These are phyloP conservation scores for Macrobrachium rosenbergii DNA, from an alignment of 1,140 invertebrate genomes.

Conservation along the genomic window DNA sequence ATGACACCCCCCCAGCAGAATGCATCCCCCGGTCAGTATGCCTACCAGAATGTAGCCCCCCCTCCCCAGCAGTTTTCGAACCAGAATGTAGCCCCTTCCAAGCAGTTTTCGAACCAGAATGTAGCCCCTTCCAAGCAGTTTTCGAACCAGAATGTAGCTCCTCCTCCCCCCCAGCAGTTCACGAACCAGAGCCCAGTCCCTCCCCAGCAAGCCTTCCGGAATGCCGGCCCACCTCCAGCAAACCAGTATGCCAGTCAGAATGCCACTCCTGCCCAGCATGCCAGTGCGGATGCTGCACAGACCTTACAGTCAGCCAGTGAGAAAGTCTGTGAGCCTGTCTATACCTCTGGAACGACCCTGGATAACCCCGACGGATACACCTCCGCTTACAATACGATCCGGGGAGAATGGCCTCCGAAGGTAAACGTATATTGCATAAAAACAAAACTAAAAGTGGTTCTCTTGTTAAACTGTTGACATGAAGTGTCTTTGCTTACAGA, in stretches of 20 bases:
- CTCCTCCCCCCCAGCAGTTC: neutral
- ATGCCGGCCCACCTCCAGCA: neutral
- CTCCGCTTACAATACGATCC: constrained; percentile 28
- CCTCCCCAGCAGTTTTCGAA: constrained; percentile 10
- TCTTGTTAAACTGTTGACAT: too few relatives aligned
- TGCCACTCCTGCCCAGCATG: neutral
- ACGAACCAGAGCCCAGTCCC: neutral
- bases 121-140: constrained; percentile 3
- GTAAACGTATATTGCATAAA: constrained; percentile 1
- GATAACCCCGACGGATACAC: constrained; percentile 31
- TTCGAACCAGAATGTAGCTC: neutral
- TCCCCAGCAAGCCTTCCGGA: neutral
- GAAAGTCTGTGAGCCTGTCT: neutral
- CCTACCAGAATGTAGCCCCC: constrained; percentile 13
- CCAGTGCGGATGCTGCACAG: neutral
- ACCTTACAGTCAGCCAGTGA: neutral
- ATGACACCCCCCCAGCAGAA: neutral
- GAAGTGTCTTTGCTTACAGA: too few relatives aligned
- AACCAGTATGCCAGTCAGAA: constrained; percentile 11
- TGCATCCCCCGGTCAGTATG: neutral
- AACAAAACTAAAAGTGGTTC: neutral
- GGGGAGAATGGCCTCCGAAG: constrained; percentile 43
- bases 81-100: neutral
- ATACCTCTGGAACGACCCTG: neutral
- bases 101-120: neutral